Evolutionary conservation across 2,113 vertebrate species (phyloP).

Genomic region (Myodes glareolus): DNA sequence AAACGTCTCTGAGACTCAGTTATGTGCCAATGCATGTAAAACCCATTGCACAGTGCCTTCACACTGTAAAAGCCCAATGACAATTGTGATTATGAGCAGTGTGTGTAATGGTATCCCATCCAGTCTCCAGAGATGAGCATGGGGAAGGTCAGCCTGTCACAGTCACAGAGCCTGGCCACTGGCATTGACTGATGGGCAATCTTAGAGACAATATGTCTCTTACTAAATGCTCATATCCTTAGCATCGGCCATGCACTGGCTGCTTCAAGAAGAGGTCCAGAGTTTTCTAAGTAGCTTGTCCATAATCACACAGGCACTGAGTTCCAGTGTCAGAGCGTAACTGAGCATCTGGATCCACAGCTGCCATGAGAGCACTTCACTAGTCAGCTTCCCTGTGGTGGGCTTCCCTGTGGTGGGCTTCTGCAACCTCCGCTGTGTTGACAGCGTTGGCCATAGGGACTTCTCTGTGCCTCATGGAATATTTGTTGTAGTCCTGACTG

Average conservation of each 20-base stretch:
- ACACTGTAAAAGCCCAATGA: rapidly evolving
- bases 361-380: rapidly evolving
- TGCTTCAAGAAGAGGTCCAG: neutral
- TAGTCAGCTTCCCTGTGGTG: neutral
- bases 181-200: too few species aligned
- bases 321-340: neutral
- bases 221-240: neutral
- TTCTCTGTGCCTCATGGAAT: neutral
- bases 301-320: neutral
- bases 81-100: neutral
- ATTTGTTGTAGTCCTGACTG: too few species aligned
- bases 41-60: neutral
- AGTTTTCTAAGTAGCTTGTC: neutral
- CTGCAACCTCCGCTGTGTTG: neutral
- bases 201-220: neutral
- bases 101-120: rapidly evolving
- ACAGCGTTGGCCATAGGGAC: neutral
- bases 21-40: neutral
- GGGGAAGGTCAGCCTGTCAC: neutral
- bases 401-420: neutral
- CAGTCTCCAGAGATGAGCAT: neutral
- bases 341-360: neutral
- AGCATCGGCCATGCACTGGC: neutral
- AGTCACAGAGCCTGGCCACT: neutral
- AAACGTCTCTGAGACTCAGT: neutral